A percentile compares a stretch with the other conserved stretches of the same genome.
Evolutionary conservation across 2,797 vertebrate genomes (phyloP).

Genomic region (Sebastes umbrosus): DNA sequence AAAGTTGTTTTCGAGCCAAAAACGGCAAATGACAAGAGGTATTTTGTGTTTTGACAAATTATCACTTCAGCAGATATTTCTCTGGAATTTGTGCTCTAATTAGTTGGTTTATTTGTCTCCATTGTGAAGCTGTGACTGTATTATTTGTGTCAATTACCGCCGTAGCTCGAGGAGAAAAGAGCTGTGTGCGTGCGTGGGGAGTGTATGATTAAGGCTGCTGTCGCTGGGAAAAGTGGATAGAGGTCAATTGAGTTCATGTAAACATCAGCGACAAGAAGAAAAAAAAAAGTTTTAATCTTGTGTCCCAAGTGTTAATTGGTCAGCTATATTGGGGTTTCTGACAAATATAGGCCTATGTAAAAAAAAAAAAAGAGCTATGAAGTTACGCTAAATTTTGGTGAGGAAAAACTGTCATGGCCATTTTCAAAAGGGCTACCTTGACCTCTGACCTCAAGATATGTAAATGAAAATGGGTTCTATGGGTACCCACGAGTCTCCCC

Average conservation of each 20-base stretch:
- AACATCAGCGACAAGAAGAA: background rate
- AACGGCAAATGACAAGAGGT: conserved; percentile 22
- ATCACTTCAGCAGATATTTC: conserved; percentile 27
- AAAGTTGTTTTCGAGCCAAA: background rate
- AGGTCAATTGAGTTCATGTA: background rate
- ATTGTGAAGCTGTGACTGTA: conserved; percentile 18
- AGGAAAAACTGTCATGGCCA: no score
- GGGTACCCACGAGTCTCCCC: no score
- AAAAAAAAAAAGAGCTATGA: background rate
- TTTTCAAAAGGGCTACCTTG: no score
- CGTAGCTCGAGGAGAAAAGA: background rate
- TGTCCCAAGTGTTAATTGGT: background rate
- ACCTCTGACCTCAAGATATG: no score
- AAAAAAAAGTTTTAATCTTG: background rate
- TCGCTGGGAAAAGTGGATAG: background rate
- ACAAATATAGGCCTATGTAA: background rate
- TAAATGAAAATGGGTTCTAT: fast-evolving
- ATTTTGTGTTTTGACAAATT: conserved; percentile 44
- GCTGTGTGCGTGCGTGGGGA: background rate
- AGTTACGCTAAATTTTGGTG: no score
- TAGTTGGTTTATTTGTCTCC: conserved; percentile 26
- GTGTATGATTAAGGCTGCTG: background rate
- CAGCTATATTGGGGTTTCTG: background rate
- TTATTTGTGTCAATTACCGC: conserved; percentile 17
- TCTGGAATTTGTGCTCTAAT: conserved; percentile 36